Evolutionary conservation across 64 coral and sea anemone genomes (phyloP).

Genomic region (Cladopsammia gracilis): DNA sequence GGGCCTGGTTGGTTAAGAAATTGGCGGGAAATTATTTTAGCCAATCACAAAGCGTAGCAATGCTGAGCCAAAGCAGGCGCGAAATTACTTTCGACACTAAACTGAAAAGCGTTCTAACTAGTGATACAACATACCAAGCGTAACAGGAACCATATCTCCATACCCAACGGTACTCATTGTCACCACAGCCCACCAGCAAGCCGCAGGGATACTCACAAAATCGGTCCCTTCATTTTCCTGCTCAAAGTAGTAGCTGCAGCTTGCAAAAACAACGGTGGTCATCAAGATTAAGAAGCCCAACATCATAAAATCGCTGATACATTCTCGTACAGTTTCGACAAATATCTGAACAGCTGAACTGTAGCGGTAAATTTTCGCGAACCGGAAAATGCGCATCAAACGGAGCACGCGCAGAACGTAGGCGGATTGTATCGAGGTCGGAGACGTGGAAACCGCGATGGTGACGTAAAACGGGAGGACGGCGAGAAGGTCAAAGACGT

Average conservation of each 20-base stretch:
- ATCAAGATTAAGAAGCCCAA: conserved; percentile 52
- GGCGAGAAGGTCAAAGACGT: conserved; percentile 52
- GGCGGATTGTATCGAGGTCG: neutral
- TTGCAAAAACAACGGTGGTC: conserved; percentile 57
- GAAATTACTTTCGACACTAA: too few relatives aligned
- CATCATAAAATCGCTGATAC: conserved; percentile 44
- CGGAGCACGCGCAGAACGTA: conserved; percentile 59
- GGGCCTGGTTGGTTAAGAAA: too few relatives aligned
- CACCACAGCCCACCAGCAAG: conserved; percentile 69
- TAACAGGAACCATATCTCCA: conserved; percentile 63
- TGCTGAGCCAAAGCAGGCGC: too few relatives aligned
- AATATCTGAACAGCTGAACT: conserved; percentile 48
- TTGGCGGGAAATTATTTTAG: too few relatives aligned
- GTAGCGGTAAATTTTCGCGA: conserved; percentile 64
- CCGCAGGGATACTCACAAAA: conserved; percentile 71
- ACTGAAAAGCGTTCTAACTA: neutral
- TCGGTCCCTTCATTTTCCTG: conserved; percentile 47
- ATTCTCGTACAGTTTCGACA: conserved; percentile 51
- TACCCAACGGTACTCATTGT: conserved; percentile 66
- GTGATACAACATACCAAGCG: conserved; percentile 23
- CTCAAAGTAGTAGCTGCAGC: conserved; percentile 68
- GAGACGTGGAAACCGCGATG: neutral
- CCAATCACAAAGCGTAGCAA: too few relatives aligned
- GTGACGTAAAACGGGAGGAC: conserved; percentile 58
- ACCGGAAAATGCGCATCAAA: conserved; percentile 13